Evolutionary conservation across 2,888 invertebrate genomes (phyloP).

Genomic region (Scaptomyza parva): DNA sequence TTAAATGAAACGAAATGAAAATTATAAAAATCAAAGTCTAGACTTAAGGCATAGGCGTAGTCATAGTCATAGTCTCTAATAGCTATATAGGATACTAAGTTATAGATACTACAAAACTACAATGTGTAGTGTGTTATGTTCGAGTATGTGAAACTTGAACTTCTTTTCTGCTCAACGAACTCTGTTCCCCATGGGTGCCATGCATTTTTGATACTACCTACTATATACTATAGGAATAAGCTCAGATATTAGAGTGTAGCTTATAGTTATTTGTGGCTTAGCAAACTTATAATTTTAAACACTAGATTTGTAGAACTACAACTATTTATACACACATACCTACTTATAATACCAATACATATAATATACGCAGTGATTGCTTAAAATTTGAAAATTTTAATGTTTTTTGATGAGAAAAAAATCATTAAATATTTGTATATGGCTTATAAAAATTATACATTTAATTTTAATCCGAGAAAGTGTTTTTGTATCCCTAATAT

Average conservation of each 20-base stretch:
- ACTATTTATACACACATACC: conserved; percentile 37
- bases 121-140: conserved; percentile 43
- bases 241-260: conserved; percentile 35
- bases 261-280: conserved; percentile 75
- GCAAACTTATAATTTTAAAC: conserved; percentile 80
- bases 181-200: conserved; percentile 78
- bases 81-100: conserved; percentile 38
- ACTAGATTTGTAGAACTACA: conserved; percentile 55
- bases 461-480: not conserved
- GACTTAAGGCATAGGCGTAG: conserved; percentile 47
- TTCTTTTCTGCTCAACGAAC: conserved; percentile 70
- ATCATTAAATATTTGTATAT: no score
- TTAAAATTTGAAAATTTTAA: not conserved
- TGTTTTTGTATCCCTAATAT: not conserved
- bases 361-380: not conserved
- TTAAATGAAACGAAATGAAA: conserved; percentile 42
- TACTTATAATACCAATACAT: not conserved
- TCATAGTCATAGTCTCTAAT: conserved; percentile 49
- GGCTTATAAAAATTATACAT: not conserved
- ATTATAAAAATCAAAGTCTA: conserved; percentile 70
- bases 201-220: conserved; percentile 72
- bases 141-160: conserved; percentile 32
- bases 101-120: conserved; percentile 3
- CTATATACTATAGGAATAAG: conserved; percentile 20
- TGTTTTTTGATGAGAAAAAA: no score